phyloP scores from a whole-genome alignment of 2,888 invertebrate species.

The Philereme transversata region DNA sequence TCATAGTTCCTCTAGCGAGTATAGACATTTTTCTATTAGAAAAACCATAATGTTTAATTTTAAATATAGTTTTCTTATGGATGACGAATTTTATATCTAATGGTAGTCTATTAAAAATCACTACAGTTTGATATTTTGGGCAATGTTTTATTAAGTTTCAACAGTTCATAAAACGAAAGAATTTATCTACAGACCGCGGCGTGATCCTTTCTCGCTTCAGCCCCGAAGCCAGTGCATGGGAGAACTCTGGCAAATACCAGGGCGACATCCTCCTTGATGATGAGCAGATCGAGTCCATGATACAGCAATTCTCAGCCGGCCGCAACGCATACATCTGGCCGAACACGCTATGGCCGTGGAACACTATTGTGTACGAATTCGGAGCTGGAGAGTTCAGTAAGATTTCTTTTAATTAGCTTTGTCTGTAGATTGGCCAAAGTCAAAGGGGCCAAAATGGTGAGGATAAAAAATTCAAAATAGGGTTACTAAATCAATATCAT shows the following conservation, averaged over 20 bases:
- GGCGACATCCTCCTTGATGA: slow-evolving; percentile 61
- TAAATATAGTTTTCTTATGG: too few relatives aligned
- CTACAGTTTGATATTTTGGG: too few relatives aligned
- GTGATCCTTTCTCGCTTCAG: slow-evolving; percentile 41
- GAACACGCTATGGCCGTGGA: slow-evolving; percentile 52
- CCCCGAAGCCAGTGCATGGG: slow-evolving; percentile 47
- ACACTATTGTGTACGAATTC: slow-evolving; percentile 52
- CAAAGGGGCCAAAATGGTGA: too few relatives aligned
- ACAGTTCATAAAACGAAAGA: neutral
- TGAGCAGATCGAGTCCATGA: slow-evolving; percentile 48
- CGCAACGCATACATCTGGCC: slow-evolving; percentile 55
- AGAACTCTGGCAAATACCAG: slow-evolving; percentile 61
- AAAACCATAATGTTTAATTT: too few relatives aligned
- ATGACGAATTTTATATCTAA: too few relatives aligned
- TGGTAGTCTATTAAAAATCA: too few relatives aligned
- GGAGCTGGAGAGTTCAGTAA: slow-evolving; percentile 46
- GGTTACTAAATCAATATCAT: too few relatives aligned
- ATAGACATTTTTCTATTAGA: too few relatives aligned
- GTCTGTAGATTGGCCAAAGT: neutral
- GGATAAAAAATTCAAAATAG: too few relatives aligned
- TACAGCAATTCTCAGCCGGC: slow-evolving; percentile 47
- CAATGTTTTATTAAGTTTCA: too few relatives aligned
- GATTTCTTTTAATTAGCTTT: neutral
- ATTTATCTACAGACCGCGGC: slow-evolving; percentile 31
- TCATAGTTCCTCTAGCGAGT: too few relatives aligned